Conservation (phyloP, 2,888 invertebrate genomes). For the Cremastobaeus sp. region DNA sequence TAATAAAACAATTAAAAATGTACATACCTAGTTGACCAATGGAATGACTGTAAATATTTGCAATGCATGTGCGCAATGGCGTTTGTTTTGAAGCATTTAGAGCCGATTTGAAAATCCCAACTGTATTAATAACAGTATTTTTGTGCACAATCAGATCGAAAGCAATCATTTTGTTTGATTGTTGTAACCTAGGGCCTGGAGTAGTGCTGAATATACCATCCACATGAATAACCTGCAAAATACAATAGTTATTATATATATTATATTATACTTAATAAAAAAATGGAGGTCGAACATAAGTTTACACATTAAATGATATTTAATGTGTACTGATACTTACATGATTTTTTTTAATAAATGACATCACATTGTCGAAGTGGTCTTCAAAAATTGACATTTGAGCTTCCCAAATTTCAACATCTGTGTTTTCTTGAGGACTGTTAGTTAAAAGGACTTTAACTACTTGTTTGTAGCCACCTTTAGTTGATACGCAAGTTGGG, state of each 20-base stretch:
- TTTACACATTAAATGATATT: too few relatives aligned
- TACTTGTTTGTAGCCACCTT: background rate
- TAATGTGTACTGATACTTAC: too few relatives aligned
- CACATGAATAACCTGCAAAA: background rate
- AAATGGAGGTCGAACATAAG: too few relatives aligned
- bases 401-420: background rate
- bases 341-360: background rate
- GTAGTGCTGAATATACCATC: background rate
- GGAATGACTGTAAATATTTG: background rate
- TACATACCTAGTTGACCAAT: too few relatives aligned
- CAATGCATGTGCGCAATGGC: background rate
- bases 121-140: background rate
- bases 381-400: background rate
- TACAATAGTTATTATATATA: background rate
- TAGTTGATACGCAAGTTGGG: background rate
- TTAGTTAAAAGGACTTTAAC: background rate
- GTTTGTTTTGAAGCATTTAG: background rate
- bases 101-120: background rate
- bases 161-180: background rate
- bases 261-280: too few relatives aligned
- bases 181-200: background rate
- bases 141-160: background rate
- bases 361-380: background rate
- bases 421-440: background rate
- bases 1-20: too few relatives aligned